Conservation (phyloP, 2,797 vertebrate species). For the Xenops minutus region DNA sequence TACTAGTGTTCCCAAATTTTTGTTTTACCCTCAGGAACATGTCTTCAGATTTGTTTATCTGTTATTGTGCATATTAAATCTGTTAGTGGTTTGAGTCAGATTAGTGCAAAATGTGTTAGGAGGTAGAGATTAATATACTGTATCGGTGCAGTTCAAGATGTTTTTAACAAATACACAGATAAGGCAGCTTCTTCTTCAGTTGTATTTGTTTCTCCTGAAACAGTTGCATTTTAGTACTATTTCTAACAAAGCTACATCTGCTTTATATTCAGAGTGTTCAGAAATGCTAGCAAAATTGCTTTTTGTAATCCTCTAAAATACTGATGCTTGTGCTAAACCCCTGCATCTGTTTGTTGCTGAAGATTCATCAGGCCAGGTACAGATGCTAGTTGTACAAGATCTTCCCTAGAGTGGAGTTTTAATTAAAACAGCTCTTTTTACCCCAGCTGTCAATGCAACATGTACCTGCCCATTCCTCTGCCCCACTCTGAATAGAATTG, state of each 20-base stretch:
- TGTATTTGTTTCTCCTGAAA: background rate
- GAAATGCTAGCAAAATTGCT: conserved; percentile 21
- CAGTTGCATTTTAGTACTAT: background rate
- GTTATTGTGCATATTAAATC: background rate
- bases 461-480: background rate
- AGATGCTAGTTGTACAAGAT: conserved; percentile 53
- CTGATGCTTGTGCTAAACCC: background rate
- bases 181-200: background rate
- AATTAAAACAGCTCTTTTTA: conserved; percentile 64
- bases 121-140: background rate
- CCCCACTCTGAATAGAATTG: background rate
- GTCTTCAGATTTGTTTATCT: background rate
- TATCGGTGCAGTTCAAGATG: background rate
- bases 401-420: conserved; percentile 59
- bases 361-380: conserved; percentile 48
- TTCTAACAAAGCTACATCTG: background rate
- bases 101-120: background rate
- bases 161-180: background rate
- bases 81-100: background rate
- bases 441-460: conserved; percentile 25
- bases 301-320: conserved; percentile 26
- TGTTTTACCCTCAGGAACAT: background rate
- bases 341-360: conserved; percentile 16
- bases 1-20: background rate
- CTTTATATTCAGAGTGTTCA: conserved; percentile 27